Evolutionary conservation across 2,888 invertebrate genomes (phyloP), one percentile per base, ranked within the genome.

Genomic region (Drosophila aldrichi): DNA sequence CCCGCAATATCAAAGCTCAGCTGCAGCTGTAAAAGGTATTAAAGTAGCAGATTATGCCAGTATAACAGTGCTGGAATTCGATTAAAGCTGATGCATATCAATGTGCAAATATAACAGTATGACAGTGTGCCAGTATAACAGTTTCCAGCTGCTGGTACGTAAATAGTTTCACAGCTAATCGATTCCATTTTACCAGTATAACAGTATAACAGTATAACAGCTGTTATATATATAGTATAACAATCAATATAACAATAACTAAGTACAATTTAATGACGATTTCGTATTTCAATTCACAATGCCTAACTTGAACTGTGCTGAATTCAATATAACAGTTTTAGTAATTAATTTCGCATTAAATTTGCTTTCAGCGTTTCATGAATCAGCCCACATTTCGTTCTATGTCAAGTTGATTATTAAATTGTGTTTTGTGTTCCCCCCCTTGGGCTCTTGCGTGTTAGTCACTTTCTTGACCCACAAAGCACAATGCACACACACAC

Each of bases 391-490:
- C 20, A 14, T 46, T 22, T 12, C 3, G 7, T 4, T 16, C 4
- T 12, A n/a, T 20, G n/a, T 10, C 18, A 14, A 32, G 18, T 43
- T 38, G 25, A 54, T 40, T 54, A 29, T 54, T 14, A 25, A 54
- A 34, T 48, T 29, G 38, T 29, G 10, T 48, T 48, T 48, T 7
- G 25, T 25, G 34, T 5, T 36, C 2, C 9, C 2, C 38, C 5
- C n/a, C 20, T 9, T 18, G 18, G 22, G 12, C 16, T 36, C 4
- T 18, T 7, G 18, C 36, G n/a, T 48, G 40, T 58, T 25, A 56
- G 43, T 18, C 18, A 34, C 14, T 63, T 52, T 63, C 63, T 70
- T 75, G 77, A 72, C 77, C 77, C 38, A 77, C 48, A 56, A 71
- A 70, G 20, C 22, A 22, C 34, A 14, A 59, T 36, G 14, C 36